Base-by-base conservation (phyloP, 2,113 vertebrate genomes). In the Epinephelus cyanopodus region DNA sequence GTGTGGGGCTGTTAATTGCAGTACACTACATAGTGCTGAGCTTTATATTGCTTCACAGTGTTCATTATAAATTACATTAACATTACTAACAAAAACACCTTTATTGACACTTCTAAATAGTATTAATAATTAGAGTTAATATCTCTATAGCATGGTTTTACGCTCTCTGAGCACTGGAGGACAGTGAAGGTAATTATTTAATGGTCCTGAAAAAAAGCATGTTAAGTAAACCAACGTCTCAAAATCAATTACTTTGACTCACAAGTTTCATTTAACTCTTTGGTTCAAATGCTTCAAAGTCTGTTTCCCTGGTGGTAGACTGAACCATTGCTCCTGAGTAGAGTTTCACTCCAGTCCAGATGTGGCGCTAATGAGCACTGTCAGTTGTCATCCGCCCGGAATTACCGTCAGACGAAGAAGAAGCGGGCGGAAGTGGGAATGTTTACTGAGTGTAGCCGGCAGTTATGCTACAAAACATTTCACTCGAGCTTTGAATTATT, bases 391-490 rank as follows among this genome's bases (percentile, higher is more conserved):
- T 5, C 18, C 1, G 0, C 0, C 9, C 9, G 2, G 14, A 45
- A 25, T 7, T 9, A 1, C 7, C 7, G 19, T 1, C 12, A 9
- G 23, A 15, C 21, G 74, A 82, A 77, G 45, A 69, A 60, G 58
- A 76, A 0, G 1, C 1, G 6, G 19, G 17, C 83, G 84, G 84
- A 89, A 87, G 85, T 73, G 13, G 3, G 1, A 13, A 60, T 83
- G 69, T 83, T 84, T 76, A 82, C 66, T 19, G 10, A 53, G 53
- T 17, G 37, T 5, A 0, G 52, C 21, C 45, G 10, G 33, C 54
- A 68, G 25, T 77, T 88, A 10, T 18, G 45, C 10, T 37, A 15
- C 17, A 0, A 18, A 45, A 67, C 2, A 70, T 0, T 10, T 45
- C 27, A 2, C 10, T 14, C n/a, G 0, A n/a, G 2, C 12, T 66